Evolutionary conservation across 2,797 vertebrate species (phyloP).

Genomic region (Tragopan temminckii): DNA sequence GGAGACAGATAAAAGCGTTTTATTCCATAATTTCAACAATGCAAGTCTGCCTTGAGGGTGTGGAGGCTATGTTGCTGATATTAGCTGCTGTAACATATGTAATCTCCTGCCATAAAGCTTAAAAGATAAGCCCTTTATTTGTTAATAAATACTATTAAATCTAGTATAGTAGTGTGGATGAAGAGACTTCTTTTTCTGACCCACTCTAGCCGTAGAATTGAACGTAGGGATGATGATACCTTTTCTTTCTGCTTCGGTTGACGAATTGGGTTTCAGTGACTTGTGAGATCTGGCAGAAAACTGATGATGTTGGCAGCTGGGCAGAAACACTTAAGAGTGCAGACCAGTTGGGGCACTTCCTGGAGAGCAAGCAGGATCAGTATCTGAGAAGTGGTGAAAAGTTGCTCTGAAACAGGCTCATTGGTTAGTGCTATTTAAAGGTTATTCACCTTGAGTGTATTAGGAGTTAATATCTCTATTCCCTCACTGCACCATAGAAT

Average conservation of each 20-base stretch:
- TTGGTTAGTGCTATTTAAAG: background rate
- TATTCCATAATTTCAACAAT: constrained; percentile 8
- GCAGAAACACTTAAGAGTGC: background rate
- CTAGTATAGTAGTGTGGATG: background rate
- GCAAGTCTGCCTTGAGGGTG: constrained; percentile 20
- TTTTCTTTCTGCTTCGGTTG: background rate
- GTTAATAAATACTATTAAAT: background rate
- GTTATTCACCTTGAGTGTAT: background rate
- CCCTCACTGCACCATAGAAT: background rate
- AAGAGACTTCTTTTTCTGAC: background rate
- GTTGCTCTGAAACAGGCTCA: background rate
- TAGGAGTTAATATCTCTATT: constrained; percentile 35
- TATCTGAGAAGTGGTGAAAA: background rate
- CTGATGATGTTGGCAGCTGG: background rate
- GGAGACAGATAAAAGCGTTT: constrained; percentile 19
- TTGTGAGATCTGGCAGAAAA: constrained; percentile 7
- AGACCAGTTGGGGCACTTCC: background rate
- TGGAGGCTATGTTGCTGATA: background rate
- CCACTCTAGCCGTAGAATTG: background rate
- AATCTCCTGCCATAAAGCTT: constrained; percentile 21
- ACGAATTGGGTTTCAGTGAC: background rate
- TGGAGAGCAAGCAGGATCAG: background rate
- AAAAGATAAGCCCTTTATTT: background rate
- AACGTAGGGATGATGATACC: background rate
- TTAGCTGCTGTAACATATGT: background rate